Conservation (phyloP, 2,113 vertebrate species). For the Aptenodytes patagonicus region DNA sequence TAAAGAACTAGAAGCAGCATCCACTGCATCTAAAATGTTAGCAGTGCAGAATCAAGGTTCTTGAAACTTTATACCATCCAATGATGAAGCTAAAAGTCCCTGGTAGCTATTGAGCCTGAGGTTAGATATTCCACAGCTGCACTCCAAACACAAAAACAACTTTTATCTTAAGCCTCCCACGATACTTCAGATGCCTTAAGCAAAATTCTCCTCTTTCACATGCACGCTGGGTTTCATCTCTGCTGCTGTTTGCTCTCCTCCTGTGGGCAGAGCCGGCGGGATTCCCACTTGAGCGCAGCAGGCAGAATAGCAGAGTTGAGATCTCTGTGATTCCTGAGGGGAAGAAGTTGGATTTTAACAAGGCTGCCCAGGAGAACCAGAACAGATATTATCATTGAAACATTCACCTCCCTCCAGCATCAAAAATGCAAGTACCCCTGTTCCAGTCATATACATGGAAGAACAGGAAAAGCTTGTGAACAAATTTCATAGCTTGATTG, state of each 20-base stretch:
- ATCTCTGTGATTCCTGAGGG: not conserved
- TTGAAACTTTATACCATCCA: conserved; percentile 55
- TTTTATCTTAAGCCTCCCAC: conserved; percentile 47
- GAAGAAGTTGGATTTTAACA: not conserved
- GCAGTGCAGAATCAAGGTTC: not conserved
- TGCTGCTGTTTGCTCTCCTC: not conserved
- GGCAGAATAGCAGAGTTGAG: not conserved
- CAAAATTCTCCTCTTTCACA: conserved; percentile 10
- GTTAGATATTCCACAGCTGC: conserved; percentile 63
- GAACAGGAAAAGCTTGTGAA: not conserved
- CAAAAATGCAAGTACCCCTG: not conserved
- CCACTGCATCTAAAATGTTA: not conserved
- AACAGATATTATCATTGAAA: not conserved
- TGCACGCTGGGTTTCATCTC: not conserved
- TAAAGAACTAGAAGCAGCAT: not conserved
- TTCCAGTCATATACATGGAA: not conserved
- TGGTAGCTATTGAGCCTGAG: conserved; percentile 31
- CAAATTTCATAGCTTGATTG: not conserved
- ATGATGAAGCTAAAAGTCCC: not conserved
- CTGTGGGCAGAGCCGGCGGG: not conserved
- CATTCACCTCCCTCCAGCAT: not conserved
- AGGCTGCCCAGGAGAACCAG: not conserved
- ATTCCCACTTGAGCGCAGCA: not conserved
- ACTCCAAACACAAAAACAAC: conserved; percentile 46
- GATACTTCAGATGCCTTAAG: conserved; percentile 35